A percentile compares a stretch with the other conserved stretches of the same genome.
phyloP scores from a whole-genome alignment of 2,888 invertebrate genomes.

The Lissonota sp. region DNA sequence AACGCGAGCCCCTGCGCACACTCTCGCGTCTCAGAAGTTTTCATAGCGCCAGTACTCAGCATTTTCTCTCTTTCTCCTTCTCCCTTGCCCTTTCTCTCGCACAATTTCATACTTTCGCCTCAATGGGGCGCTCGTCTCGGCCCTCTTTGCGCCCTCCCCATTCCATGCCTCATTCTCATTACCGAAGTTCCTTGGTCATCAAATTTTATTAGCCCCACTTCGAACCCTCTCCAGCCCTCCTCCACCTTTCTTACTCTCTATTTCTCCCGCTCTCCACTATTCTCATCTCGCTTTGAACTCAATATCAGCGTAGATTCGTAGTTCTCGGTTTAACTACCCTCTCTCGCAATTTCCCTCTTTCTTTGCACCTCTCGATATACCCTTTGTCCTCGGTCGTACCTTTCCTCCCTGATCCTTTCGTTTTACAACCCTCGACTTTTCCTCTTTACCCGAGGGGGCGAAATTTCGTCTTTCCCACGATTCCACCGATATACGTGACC shows the following conservation, averaged over 20 bases:
- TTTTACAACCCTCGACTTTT: constrained; percentile 27
- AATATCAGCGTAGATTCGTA: constrained; percentile 79
- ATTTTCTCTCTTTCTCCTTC: constrained; percentile 21
- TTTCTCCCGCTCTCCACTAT: constrained; percentile 30
- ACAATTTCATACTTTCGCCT: constrained; percentile 42
- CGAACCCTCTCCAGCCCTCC: constrained; percentile 56
- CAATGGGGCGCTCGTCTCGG: constrained; percentile 41
- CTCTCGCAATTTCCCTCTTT: constrained; percentile 22
- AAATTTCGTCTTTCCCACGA: constrained; percentile 20
- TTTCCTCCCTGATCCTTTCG: constrained; percentile 21
- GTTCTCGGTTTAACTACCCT: constrained; percentile 77
- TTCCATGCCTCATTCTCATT: constrained; percentile 78
- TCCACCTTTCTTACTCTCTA: constrained; percentile 2
- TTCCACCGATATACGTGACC: constrained; percentile 1
- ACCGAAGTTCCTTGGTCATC: constrained; percentile 81
- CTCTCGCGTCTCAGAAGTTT: constrained; percentile 78
- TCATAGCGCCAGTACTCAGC: constrained; percentile 71
- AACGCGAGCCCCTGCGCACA: constrained; percentile 60
- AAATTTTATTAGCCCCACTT: constrained; percentile 83
- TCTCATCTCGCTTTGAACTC: constrained; percentile 78
- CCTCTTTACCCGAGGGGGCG: constrained; percentile 24
- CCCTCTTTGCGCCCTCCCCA: constrained; percentile 52
- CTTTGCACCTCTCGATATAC: constrained; percentile 6
- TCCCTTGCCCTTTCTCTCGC: constrained; percentile 22
- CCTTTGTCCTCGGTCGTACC: constrained; percentile 10